Evolutionary conservation across 2,888 invertebrate species (phyloP).

Genomic region (Apamea crenata): DNA sequence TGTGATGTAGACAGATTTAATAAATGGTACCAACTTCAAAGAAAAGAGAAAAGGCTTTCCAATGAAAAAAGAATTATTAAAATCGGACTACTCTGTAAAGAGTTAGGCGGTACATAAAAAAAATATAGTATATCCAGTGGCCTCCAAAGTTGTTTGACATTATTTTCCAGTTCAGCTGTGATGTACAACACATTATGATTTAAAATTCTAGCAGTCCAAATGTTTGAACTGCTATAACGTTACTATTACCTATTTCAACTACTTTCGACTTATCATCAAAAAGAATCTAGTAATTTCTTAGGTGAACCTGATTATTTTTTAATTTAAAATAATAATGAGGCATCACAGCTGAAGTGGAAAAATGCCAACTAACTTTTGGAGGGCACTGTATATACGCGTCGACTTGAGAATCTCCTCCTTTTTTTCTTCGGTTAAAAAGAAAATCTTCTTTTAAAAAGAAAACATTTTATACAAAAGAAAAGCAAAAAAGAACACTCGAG

Average conservation of each 20-base stretch:
- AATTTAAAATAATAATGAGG: too few species aligned
- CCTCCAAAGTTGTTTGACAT: neutral
- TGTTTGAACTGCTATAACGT: too few species aligned
- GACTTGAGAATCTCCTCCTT: neutral
- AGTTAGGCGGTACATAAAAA: too few species aligned
- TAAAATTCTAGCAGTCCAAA: neutral
- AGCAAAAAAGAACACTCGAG: conserved; percentile 6
- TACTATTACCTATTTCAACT: too few species aligned
- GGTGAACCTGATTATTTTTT: too few species aligned
- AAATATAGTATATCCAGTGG: neutral
- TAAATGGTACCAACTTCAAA: neutral
- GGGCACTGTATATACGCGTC: neutral
- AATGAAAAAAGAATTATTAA: neutral
- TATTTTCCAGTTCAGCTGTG: neutral
- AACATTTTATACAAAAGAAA: conserved; percentile 13
- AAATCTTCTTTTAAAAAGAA: conserved; percentile 6
- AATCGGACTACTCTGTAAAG: neutral
- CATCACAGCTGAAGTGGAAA: neutral
- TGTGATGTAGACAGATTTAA: neutral
- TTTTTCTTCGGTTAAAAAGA: neutral
- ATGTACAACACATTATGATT: neutral
- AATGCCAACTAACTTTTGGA: neutral
- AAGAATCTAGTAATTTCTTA: too few species aligned
- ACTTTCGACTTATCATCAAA: too few species aligned
- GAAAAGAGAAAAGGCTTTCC: neutral